Evolutionary conservation across 2,888 invertebrate species (phyloP), one percentile per base, ranked within the genome.

Genomic region (Drosophila anomalipes): DNA sequence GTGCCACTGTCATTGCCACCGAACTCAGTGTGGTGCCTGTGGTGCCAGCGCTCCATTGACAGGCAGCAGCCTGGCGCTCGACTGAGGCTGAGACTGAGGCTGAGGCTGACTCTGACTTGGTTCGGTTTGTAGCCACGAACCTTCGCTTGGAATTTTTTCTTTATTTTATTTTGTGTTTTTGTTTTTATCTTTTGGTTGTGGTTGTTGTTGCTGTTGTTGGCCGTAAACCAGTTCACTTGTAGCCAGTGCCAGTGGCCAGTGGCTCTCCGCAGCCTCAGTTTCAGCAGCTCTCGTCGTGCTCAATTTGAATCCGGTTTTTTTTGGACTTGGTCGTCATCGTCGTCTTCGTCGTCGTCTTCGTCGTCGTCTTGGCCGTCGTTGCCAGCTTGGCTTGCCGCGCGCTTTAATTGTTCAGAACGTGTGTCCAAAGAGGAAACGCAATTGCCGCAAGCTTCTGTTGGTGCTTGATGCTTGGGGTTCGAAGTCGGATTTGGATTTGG

Each of bases 1-100:
- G 91, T 93, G 93, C 93, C 93, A 93, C 93, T 93, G 93, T 92
- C 93, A 93, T 93, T 93, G 93, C 93, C 93, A 93, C 93, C 91
- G 93, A 92, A 90, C 93, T 91, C 93, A 93, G 93, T 93, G 91
- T 93, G 93, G 92, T 93, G 93, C 93, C 93, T 78, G 74, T 63
- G 69, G 22, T 60, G 61, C 37, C 72, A 61, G 81, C 76, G 77
- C 70, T 79, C 83, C 83, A 80, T 83, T 81, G 77, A 71, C 79
- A 63, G 65, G 54, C 68, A 70, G 64, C 74, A 53, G 72, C 73
- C 81, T 83, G 88, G 77, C 89, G 89, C 82, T 86, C 89, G 70
- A 39, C 64, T 65, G 39, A 59, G 68, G 56, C 58, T 60, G 47
- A 59, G 68, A 53, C 58, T 60, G 47, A 7, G 4, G 30, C 54